Evolutionary conservation across 2,113 vertebrate genomes (phyloP).

Genomic region (Vanacampus margaritifer): DNA sequence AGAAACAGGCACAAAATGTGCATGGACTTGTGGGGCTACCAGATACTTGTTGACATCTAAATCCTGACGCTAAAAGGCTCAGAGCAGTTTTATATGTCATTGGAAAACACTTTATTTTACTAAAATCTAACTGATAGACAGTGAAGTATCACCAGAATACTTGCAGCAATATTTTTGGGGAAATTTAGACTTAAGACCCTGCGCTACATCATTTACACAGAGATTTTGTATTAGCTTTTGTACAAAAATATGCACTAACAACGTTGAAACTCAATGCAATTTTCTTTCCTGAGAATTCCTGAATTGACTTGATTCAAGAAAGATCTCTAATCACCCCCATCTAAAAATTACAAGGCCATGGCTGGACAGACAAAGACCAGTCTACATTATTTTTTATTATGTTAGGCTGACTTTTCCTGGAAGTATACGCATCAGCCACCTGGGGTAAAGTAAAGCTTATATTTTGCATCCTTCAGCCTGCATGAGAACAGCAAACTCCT

Average conservation of each 20-base stretch:
- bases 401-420: neutral
- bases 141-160: too few species aligned
- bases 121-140: too few species aligned
- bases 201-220: too few species aligned
- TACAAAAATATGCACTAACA: too few species aligned
- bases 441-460: neutral
- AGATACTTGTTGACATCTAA: conserved; percentile 3
- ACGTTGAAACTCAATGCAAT: too few species aligned
- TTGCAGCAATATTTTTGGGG: too few species aligned
- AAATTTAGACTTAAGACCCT: too few species aligned
- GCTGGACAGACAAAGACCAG: neutral
- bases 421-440: neutral
- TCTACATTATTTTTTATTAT: neutral
- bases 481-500: neutral
- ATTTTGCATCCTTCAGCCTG: neutral
- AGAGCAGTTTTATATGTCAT: neutral
- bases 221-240: too few species aligned
- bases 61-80: neutral
- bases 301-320: neutral
- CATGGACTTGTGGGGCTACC: conserved; percentile 56
- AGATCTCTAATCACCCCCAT: neutral
- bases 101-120: neutral
- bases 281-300: too few species aligned
- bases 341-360: neutral
- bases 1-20: conserved; percentile 62